Evolutionary conservation across 2,113 vertebrate species (phyloP), one percentile per base, ranked within the genome.

Genomic region (Pelecanoides urinatrix): DNA sequence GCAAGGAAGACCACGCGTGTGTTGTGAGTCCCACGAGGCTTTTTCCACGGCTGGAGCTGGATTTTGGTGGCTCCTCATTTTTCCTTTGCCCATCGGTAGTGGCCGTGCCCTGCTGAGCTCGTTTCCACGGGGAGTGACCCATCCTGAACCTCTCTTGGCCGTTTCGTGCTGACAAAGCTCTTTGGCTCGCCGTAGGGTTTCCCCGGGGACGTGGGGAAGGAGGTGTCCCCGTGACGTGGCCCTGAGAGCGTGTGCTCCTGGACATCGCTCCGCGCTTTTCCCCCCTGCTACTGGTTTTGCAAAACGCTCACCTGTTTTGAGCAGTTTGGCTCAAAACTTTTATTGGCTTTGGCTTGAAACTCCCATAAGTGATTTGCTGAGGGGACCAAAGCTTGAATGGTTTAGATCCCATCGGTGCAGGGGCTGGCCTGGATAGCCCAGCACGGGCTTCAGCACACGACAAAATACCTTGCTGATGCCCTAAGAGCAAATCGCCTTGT

Each of bases 391-490:
- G 45, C 52, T 42, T 7, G 32, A 32, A 18, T 0, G 4, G 14
- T 17, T 72, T n/a, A 25, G 50, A 13, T 29, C 30, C 29, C 72
- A 4, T 34, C 4, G 2, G 29, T 2, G 2, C 70, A 30, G 36
- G 42, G 29, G 7, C 32, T 63, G 40, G 75, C 61, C 68, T 27
- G 63, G 25, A 6, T 7, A 52, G 30, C 49, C 29, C 55, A 26
- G 68, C n/a, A 27, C 76, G 86, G 66, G 59, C 26, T 92, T 85
- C 74, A 90, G 94, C 95, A 71, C 88, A 45, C 29, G 16, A 70
- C 97, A 94, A 94, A 96, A 96, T 90, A 90, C 97, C 92, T 97
- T 88, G 94, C 92, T 62, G 71, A 9, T 22, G 87, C 85, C 75
- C 83, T 82, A 90, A 91, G 27, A 83, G 93, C 74, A 92, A 91